phyloP scores from a whole-genome alignment of 2,888 invertebrate species.

The Acrobasis suavella region DNA sequence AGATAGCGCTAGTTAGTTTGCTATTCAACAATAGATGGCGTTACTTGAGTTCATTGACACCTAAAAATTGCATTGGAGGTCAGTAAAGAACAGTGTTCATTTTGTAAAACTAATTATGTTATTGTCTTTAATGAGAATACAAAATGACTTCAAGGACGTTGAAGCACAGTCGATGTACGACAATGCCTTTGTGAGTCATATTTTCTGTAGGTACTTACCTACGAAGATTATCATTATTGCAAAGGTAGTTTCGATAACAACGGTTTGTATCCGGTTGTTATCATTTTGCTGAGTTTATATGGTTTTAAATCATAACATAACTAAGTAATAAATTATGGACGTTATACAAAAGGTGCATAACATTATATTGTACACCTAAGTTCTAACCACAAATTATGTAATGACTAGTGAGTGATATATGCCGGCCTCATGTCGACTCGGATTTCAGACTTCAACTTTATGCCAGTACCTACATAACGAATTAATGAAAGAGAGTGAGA shows the following conservation, averaged over 20 bases:
- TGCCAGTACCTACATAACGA: too few species aligned
- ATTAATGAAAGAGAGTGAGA: too few species aligned
- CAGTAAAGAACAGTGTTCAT: neutral
- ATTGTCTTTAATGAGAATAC: conserved; percentile 16
- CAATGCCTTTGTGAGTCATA: conserved; percentile 21
- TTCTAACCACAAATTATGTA: too few species aligned
- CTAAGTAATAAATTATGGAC: neutral
- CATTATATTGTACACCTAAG: too few species aligned
- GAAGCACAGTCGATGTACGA: neutral
- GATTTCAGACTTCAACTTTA: too few species aligned
- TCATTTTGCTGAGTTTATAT: conserved; percentile 4
- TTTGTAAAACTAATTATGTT: conserved; percentile 15
- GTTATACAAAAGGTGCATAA: too few species aligned
- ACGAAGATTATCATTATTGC: conserved; percentile 17
- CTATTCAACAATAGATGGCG: conserved; percentile 49
- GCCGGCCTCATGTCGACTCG: too few species aligned
- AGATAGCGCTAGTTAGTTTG: conserved; percentile 17
- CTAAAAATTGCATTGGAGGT: conserved; percentile 1
- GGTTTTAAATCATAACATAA: neutral
- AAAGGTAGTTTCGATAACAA: conserved; percentile 21
- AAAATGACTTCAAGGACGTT: conserved; percentile 14
- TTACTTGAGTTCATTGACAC: conserved; percentile 17
- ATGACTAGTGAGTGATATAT: too few species aligned
- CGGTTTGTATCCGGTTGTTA: conserved; percentile 21
- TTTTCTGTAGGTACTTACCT: neutral